Percentiles rank a stretch among this genome's conserved stretches.
phyloP scores from a whole-genome alignment of 2,113 vertebrate species.

The Lamprologus sp. region DNA sequence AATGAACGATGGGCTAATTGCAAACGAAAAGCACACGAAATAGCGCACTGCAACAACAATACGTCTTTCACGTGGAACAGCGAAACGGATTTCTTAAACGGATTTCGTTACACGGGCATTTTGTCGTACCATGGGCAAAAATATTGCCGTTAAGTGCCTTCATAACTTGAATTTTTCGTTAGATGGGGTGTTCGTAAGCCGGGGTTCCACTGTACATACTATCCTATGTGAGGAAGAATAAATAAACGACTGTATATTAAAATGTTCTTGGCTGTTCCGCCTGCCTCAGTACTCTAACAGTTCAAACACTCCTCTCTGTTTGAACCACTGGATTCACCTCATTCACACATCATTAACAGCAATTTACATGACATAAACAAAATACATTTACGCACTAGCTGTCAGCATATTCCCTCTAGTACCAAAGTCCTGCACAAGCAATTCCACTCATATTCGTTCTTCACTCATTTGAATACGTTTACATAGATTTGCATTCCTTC shows the following conservation, averaged over 20 bases:
- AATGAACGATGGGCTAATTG: neutral
- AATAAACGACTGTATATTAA: neutral
- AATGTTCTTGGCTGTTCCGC: neutral
- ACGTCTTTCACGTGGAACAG: neutral
- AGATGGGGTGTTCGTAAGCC: rapidly evolving
- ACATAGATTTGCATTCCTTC: neutral
- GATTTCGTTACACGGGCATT: neutral
- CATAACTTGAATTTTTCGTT: rapidly evolving
- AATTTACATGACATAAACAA: neutral
- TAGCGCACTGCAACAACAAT: neutral
- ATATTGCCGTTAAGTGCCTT: neutral
- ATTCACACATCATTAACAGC: neutral
- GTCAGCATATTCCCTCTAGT: neutral
- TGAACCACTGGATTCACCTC: neutral
- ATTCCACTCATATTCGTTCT: neutral
- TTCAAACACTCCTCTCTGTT: neutral
- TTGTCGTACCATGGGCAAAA: rapidly evolving
- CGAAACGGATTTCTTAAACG: rapidly evolving
- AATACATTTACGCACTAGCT: neutral
- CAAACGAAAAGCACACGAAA: neutral
- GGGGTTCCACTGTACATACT: neutral
- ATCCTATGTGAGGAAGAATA: neutral
- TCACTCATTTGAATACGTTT: neutral
- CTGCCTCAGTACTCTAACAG: neutral
- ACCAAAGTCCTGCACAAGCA: neutral